Conservation (phyloP, 2,797 vertebrate genomes). For the Melanotaenia pygmaea region DNA sequence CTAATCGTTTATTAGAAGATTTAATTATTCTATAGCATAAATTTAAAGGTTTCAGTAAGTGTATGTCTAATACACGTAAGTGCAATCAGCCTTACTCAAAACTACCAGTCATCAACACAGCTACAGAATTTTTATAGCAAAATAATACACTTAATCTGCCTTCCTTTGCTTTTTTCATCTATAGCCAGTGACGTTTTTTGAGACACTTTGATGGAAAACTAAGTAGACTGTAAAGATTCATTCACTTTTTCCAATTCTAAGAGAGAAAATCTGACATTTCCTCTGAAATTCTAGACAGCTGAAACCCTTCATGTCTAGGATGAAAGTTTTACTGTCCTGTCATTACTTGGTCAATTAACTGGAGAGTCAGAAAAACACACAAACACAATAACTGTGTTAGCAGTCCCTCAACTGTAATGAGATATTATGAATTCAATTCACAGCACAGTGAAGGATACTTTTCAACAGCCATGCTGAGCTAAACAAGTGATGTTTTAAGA, state of each 20-base stretch:
- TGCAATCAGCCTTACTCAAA: background rate
- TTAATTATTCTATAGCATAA: background rate
- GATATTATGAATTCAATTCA: background rate
- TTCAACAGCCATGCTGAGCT: background rate
- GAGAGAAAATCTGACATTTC: background rate
- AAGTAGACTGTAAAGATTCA: background rate
- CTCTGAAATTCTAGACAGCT: background rate
- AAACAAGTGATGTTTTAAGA: background rate
- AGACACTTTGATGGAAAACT: constrained; percentile 8
- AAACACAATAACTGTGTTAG: background rate
- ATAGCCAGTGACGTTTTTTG: background rate
- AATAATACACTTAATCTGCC: no score
- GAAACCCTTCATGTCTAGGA: background rate
- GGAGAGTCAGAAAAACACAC: background rate
- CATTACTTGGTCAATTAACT: background rate
- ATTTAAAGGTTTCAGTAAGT: background rate
- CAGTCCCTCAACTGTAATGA: background rate
- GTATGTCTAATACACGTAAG: background rate
- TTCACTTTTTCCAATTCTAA: background rate
- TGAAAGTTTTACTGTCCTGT: background rate
- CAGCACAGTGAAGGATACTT: background rate
- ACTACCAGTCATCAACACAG: background rate
- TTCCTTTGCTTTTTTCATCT: background rate
- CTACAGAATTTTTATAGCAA: no score
- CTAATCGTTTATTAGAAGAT: no score